phyloP scores from a whole-genome alignment of 1,140 invertebrate genomes.

The Ladona fulva region DNA sequence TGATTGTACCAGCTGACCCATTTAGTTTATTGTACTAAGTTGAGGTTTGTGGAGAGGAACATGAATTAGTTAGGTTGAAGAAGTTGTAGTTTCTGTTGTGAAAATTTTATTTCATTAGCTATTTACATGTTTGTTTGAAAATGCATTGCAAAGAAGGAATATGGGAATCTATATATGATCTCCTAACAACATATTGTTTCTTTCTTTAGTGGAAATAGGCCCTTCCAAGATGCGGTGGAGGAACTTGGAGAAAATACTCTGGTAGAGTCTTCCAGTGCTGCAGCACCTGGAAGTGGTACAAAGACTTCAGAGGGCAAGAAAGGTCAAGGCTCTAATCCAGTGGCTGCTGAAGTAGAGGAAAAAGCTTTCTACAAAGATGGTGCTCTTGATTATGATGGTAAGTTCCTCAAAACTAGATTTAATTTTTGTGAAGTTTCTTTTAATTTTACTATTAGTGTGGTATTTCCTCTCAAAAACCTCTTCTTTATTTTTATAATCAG shows the following conservation, averaged over 20 bases:
- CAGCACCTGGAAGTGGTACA: background rate
- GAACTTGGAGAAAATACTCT: background rate
- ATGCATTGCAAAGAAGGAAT: too few relatives aligned
- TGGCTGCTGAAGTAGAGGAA: background rate
- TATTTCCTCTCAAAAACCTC: too few relatives aligned
- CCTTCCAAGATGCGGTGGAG: conserved; percentile 16
- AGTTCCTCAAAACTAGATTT: conserved; percentile 16
- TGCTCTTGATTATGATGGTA: conserved; percentile 60
- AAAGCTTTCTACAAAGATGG: conserved; percentile 35
- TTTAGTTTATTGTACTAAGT: too few relatives aligned
- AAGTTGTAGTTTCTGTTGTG: too few relatives aligned
- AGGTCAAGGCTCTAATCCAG: background rate
- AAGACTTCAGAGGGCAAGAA: background rate
- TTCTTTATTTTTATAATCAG: too few relatives aligned
- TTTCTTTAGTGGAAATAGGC: conserved; percentile 14
- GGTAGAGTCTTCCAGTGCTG: background rate
- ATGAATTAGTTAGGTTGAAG: too few relatives aligned
- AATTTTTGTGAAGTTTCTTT: too few relatives aligned
- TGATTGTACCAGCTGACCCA: too few relatives aligned
- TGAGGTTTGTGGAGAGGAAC: too few relatives aligned
- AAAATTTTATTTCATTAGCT: too few relatives aligned
- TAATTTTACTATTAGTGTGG: too few relatives aligned
- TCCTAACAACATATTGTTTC: background rate
- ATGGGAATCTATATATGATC: background rate
- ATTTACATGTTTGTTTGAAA: too few relatives aligned